phyloP scores from a whole-genome alignment of 2,113 vertebrate species.

The Bubalus kerabau region DNA sequence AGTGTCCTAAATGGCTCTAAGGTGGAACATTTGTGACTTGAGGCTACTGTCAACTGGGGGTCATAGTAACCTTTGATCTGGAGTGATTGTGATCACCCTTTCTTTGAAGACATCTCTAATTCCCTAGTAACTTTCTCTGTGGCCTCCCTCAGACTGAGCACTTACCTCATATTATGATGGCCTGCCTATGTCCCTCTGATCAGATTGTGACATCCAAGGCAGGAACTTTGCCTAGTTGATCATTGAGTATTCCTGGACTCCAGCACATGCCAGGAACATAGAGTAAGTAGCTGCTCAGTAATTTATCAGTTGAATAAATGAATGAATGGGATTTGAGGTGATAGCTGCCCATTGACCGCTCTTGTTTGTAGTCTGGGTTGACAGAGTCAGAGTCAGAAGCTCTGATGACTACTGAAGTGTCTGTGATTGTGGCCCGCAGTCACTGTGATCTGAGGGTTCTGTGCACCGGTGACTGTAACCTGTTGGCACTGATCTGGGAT shows the following conservation, averaged over 20 bases:
- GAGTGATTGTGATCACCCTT: neutral
- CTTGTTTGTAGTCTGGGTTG: neutral
- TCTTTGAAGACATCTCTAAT: neutral
- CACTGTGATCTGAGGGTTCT: neutral
- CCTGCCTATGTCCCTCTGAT: slow-evolving; percentile 7
- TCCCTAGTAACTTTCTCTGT: neutral
- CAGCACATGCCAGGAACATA: neutral
- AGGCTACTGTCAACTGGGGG: neutral
- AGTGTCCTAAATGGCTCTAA: neutral
- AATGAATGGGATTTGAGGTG: neutral
- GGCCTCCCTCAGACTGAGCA: neutral
- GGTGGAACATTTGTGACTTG: neutral
- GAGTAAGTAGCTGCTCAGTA: slow-evolving; percentile 14
- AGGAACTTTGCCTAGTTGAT: neutral
- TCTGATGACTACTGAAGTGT: neutral
- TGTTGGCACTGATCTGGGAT: neutral
- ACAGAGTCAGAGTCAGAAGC: neutral
- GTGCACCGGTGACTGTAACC: neutral
- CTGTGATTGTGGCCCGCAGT: neutral
- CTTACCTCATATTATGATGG: neutral
- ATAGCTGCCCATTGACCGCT: neutral
- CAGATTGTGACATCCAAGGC: slow-evolving; percentile 35
- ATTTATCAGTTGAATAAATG: neutral
- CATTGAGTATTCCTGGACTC: neutral
- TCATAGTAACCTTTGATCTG: neutral